Evolutionary conservation across 2,113 vertebrate genomes (phyloP), one percentile per base, ranked within the genome.

Genomic region (Ellobius talpinus): DNA sequence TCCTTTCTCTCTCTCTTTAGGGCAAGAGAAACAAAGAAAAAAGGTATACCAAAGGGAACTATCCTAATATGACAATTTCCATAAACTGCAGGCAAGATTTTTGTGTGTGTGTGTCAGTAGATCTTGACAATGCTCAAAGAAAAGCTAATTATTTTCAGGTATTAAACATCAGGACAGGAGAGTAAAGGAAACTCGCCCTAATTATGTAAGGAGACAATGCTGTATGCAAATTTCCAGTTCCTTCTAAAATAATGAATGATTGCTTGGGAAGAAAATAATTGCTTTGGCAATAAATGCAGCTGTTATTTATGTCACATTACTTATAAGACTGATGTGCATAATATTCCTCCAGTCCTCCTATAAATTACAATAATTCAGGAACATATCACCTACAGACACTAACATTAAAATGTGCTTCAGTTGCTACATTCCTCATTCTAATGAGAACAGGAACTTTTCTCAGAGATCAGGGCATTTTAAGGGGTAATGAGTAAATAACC

Each of bases 141-240:
- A 93, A 94, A 98, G 96, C 61, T 84, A 97, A 98, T 97, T 95
- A 89, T 94, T 96, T 96, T 7, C 86, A 31, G 90, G 65, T 96
- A 97, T 93, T 96, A 90, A 88, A 87, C 90, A 94, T 31, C 77
- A 81, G 91, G 72, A 89, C 42, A 89, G 50, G 70, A 36, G 65
- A 92, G 31, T 89, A 93, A 97, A 96, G 86, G 90, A 96, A 58
- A n/a, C 95, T 97, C 90, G 94, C 82, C 76, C 95, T 92, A 93
- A 97, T 95, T 96, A 95, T 88, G 66, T 84, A 91, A 97, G 86
- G 81, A 95, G 36, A 72, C 13, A 88, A 74, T 45, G 96, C 65
- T 2, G 24, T 42, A 70, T 96, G 87, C 61, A 66, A 97, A 90
- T 92, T 93, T 65, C 66, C 47, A 92, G 55, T 65, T 95, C 90